A percentile compares a stretch with the other conserved stretches of the same genome.
These are phyloP conservation scores for Endotricha flammealis DNA, from an alignment of 2,888 invertebrate genomes.

Conservation along the genomic window DNA sequence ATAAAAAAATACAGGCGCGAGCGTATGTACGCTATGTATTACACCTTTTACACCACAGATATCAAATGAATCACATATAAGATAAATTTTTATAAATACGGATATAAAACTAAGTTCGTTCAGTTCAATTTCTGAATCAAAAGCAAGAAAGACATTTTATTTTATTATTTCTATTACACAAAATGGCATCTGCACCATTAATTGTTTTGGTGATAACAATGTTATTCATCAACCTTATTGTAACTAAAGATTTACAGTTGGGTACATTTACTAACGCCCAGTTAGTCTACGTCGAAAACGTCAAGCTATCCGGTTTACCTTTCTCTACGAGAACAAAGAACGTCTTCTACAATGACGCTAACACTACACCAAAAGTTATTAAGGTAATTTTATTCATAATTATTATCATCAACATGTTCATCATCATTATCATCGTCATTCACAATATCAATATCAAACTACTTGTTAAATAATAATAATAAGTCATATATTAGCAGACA, in stretches of 20 bases:
- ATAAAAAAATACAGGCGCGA: no score
- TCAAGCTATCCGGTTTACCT: constrained; percentile 47
- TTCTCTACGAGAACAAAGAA: constrained; percentile 47
- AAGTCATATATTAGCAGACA: no score
- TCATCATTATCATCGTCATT: no score
- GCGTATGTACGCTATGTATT: no score
- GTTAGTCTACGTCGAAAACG: constrained; percentile 43
- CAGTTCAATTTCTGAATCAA: no score
- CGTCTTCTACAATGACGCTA: constrained; percentile 51
- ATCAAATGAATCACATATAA: constrained; percentile 7
- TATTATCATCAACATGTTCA: no score
- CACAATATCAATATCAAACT: no score
- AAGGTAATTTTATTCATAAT: no score
- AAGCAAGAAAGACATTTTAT: no score
- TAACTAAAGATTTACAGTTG: constrained; percentile 37
- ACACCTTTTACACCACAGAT: constrained; percentile 5
- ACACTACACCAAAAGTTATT: constrained; percentile 31
- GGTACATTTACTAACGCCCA: constrained; percentile 39
- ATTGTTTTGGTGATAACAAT: constrained; percentile 19
- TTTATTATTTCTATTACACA: constrained; percentile 3
- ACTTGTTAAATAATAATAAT: no score
- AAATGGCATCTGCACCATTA: constrained; percentile 20
- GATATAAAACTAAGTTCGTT: no score
- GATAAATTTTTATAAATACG: no score
- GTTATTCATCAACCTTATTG: constrained; percentile 19